Evolutionary conservation across 1,140 invertebrate genomes (phyloP).

Genomic region (Anastrepha ludens): DNA sequence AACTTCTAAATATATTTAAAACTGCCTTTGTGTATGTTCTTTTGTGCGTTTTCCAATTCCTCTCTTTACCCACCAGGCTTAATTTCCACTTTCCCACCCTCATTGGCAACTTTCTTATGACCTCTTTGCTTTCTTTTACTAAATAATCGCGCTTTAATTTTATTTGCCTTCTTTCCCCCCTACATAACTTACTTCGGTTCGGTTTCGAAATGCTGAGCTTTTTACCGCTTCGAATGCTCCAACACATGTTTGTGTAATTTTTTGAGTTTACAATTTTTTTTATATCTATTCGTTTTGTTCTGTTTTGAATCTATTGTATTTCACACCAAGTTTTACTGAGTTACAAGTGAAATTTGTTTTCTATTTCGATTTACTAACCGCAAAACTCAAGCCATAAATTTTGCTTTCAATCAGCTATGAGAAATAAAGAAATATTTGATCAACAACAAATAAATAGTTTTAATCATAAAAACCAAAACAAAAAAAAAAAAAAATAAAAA

Average conservation of each 20-base stretch:
- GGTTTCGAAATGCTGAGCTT: background rate
- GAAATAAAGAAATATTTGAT: background rate
- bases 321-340: background rate
- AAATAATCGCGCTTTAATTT: background rate
- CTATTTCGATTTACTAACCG: conserved; percentile 40
- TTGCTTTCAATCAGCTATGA: conserved; percentile 21
- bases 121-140: background rate
- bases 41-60: background rate
- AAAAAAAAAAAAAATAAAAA: background rate
- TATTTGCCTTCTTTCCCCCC: background rate
- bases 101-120: background rate
- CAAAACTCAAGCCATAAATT: conserved; percentile 31
- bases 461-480: background rate
- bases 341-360: background rate
- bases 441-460: background rate
- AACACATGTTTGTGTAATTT: background rate
- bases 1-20: conserved; percentile 13
- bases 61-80: background rate
- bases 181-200: background rate
- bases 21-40: background rate
- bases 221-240: background rate
- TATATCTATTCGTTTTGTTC: no score
- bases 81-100: background rate
- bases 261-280: background rate
- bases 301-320: background rate